Conservation (phyloP, 2,113 vertebrate genomes). For the Xiphophorus hellerii region DNA sequence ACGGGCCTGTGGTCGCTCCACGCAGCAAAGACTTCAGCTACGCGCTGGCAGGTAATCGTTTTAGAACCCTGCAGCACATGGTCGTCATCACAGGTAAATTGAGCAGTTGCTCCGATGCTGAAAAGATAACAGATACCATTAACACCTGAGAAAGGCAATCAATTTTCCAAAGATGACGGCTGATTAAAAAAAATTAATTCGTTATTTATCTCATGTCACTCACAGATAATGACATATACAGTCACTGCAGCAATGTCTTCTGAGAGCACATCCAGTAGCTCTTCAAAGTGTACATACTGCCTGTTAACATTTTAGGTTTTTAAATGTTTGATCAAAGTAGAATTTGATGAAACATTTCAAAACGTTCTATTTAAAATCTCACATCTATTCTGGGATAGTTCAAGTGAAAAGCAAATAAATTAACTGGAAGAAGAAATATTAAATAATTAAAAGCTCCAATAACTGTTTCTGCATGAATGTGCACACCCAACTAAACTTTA, state of each 20-base stretch:
- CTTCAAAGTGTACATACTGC: neutral
- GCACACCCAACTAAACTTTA: too few species aligned
- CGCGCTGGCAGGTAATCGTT: slow-evolving; percentile 94
- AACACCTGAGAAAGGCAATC: slow-evolving; percentile 45
- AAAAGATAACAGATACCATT: slow-evolving; percentile 60
- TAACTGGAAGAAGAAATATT: too few species aligned
- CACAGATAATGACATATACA: neutral
- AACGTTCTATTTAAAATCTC: neutral
- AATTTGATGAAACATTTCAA: neutral
- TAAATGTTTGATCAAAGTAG: neutral
- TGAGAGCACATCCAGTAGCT: neutral
- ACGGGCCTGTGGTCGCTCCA: slow-evolving; percentile 97
- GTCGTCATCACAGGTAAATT: slow-evolving; percentile 95
- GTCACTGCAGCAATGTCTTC: neutral
- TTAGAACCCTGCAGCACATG: slow-evolving; percentile 97
- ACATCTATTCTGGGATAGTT: neutral
- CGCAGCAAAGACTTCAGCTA: slow-evolving; percentile 95
- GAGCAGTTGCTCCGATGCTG: slow-evolving; percentile 90
- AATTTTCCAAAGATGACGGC: slow-evolving; percentile 42
- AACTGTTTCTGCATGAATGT: too few species aligned
- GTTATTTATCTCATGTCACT: slow-evolving; percentile 33
- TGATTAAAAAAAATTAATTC: slow-evolving; percentile 22
- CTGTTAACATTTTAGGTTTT: neutral
- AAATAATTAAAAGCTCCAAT: too few species aligned
- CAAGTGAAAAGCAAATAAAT: neutral